phyloP scores from a whole-genome alignment of 2,113 vertebrate species.

The Paradoxurus hermaphroditus region DNA sequence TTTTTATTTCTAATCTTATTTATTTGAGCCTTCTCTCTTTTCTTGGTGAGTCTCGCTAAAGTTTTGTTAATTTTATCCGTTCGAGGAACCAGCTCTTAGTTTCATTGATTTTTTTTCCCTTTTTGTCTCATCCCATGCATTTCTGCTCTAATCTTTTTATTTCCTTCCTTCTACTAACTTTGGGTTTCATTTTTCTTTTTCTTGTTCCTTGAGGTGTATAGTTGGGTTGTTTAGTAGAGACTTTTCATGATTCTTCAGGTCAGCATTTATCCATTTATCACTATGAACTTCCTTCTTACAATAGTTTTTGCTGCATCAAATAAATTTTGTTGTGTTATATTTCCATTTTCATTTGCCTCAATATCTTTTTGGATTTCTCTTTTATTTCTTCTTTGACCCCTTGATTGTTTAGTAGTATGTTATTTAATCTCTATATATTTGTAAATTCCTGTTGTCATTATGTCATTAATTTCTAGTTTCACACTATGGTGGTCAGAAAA shows the following conservation, averaged over 20 bases:
- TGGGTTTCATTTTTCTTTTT: background rate
- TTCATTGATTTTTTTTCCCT: background rate
- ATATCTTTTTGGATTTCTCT: background rate
- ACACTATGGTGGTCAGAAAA: background rate
- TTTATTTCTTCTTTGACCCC: background rate
- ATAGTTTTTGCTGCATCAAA: background rate
- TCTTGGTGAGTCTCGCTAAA: background rate
- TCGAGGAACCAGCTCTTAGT: background rate
- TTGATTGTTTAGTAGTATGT: background rate
- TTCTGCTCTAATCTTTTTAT: background rate
- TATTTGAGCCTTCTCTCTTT: background rate
- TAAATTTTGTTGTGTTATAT: background rate
- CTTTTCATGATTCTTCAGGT: background rate
- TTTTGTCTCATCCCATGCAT: background rate
- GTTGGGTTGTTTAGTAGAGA: background rate
- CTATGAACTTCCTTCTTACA: background rate
- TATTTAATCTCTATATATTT: background rate
- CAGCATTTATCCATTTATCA: background rate
- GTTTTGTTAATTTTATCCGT: background rate
- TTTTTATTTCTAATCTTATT: background rate
- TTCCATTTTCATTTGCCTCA: background rate
- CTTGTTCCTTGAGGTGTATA: background rate
- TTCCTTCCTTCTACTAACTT: background rate
- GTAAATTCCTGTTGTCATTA: background rate
- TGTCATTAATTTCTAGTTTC: background rate